These are phyloP conservation scores for Schlechtendalia chinensis DNA, from an alignment of 1,140 invertebrate genomes.

Conservation along the genomic window DNA sequence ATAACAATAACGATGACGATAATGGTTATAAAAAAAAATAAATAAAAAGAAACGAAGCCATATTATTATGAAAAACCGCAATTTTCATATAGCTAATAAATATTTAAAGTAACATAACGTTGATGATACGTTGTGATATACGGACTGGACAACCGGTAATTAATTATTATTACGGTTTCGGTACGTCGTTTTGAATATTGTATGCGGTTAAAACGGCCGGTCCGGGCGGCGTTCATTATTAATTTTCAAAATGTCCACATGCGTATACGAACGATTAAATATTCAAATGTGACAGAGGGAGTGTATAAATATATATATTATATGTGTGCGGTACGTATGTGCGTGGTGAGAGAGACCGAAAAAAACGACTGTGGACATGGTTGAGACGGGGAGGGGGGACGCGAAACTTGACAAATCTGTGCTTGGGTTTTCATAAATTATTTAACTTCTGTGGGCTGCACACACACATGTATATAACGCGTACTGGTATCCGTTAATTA, in stretches of 20 bases:
- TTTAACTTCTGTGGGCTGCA: conserved; percentile 8
- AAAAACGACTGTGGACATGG: neutral
- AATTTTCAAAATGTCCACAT: conserved; percentile 45
- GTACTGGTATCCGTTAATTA: neutral
- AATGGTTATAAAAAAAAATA: too few species aligned
- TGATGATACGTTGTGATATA: conserved; percentile 43
- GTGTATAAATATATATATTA: neutral
- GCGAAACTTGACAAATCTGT: conserved; percentile 42
- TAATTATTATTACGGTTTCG: conserved; percentile 49
- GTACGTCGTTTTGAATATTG: conserved; percentile 49
- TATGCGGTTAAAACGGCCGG: conserved; percentile 39
- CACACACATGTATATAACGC: neutral
- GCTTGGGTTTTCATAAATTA: conserved; percentile 39
- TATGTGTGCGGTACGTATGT: neutral
- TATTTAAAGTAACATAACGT: conserved; percentile 42
- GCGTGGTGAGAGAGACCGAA: neutral
- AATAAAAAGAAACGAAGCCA: too few species aligned
- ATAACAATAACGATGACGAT: neutral
- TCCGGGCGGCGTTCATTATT: conserved; percentile 27
- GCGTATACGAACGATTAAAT: conserved; percentile 37
- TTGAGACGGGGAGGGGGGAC: neutral
- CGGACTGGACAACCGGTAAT: conserved; percentile 33
- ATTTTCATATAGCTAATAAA: conserved; percentile 30
- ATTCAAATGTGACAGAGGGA: conserved; percentile 26
- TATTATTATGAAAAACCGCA: conserved; percentile 13